Evolutionary conservation across 2,888 invertebrate genomes (phyloP).

Genomic region (Hypercompe scribonia): DNA sequence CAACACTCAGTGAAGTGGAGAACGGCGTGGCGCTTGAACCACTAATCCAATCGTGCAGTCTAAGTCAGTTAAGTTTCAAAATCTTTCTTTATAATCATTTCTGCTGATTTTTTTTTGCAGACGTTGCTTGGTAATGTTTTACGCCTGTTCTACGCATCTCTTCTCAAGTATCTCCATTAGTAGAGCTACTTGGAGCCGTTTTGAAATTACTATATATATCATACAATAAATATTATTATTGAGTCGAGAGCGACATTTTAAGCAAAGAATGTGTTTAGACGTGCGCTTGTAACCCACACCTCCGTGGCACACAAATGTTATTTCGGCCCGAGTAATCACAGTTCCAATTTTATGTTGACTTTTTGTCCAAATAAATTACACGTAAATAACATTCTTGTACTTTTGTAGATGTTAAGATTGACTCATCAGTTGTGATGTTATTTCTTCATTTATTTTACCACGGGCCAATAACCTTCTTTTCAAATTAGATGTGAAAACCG

Average conservation of each 20-base stretch:
- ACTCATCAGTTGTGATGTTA: slow-evolving; percentile 16
- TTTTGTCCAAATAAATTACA: slow-evolving; percentile 12
- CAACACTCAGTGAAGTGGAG: too few relatives aligned
- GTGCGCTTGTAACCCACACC: too few relatives aligned
- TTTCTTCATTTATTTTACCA: slow-evolving; percentile 8
- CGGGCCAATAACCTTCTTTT: slow-evolving; percentile 9
- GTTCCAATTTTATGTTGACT: background rate
- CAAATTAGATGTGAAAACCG: slow-evolving; percentile 11
- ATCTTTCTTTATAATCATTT: too few relatives aligned
- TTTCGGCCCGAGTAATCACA: slow-evolving; percentile 2
- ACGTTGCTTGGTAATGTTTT: too few relatives aligned
- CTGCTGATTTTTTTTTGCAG: too few relatives aligned
- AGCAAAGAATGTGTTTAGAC: background rate
- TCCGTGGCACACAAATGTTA: background rate
- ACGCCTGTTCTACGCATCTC: too few relatives aligned
- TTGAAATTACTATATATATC: too few relatives aligned
- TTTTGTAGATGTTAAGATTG: slow-evolving; percentile 13
- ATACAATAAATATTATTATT: background rate
- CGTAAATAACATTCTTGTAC: slow-evolving; percentile 16
- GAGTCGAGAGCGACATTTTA: background rate
- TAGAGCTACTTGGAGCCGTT: too few relatives aligned
- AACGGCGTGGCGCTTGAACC: too few relatives aligned
- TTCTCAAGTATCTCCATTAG: too few relatives aligned
- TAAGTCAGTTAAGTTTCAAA: too few relatives aligned
- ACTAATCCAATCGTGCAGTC: too few relatives aligned